Evolutionary conservation across 2,888 invertebrate species (phyloP).

Genomic region (Agriopis leucophaearia): DNA sequence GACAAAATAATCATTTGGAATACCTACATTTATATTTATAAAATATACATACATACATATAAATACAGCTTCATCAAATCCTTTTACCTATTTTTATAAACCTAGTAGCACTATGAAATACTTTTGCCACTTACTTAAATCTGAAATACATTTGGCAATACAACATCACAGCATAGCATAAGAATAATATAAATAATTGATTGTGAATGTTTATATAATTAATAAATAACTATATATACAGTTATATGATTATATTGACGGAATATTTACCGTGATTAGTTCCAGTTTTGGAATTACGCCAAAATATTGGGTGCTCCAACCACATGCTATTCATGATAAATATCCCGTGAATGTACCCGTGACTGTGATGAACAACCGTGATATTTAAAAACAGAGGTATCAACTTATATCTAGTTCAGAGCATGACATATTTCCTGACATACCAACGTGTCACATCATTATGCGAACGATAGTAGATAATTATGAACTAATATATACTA

Average conservation of each 20-base stretch:
- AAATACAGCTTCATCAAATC: background rate
- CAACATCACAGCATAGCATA: constrained; percentile 30
- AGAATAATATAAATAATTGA: constrained; percentile 29
- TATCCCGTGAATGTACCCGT: too few relatives aligned
- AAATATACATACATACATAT: background rate
- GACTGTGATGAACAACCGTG: too few relatives aligned
- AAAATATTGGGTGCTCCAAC: too few relatives aligned
- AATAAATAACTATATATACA: background rate
- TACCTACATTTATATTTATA: background rate
- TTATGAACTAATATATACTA: too few relatives aligned
- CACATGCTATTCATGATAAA: too few relatives aligned
- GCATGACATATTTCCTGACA: constrained; percentile 35
- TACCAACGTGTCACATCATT: background rate
- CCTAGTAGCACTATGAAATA: background rate
- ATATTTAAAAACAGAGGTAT: background rate
- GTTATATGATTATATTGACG: too few relatives aligned
- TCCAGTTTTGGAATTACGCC: too few relatives aligned
- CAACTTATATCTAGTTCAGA: constrained; percentile 6
- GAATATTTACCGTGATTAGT: too few relatives aligned
- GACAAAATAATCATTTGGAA: background rate
- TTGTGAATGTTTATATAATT: constrained; percentile 11
- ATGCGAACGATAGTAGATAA: too few relatives aligned
- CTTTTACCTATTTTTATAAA: background rate
- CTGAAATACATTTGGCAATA: constrained; percentile 35
- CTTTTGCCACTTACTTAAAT: constrained; percentile 25